phyloP scores from a whole-genome alignment of 2,797 vertebrate genomes.

The Darevskia nairensis region DNA sequence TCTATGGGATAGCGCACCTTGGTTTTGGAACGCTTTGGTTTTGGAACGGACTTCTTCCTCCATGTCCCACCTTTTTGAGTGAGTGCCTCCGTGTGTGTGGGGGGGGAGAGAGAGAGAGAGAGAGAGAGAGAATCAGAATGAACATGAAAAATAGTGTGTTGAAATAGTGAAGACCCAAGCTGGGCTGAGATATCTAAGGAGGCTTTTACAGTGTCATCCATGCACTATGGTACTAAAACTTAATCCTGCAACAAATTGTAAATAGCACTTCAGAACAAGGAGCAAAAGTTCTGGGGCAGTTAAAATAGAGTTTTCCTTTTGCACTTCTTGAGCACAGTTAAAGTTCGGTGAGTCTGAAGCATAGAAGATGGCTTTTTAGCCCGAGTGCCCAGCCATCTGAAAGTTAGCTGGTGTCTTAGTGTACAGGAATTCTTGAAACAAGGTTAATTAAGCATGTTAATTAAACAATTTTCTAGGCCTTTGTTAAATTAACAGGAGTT shows the following conservation, averaged over 20 bases:
- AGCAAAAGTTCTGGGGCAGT: not conserved
- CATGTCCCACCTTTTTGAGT: too few species aligned
- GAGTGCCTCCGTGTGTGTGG: too few species aligned
- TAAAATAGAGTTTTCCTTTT: not conserved
- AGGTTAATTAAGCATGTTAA: slow-evolving; percentile 32
- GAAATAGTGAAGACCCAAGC: too few species aligned
- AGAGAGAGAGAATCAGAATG: too few species aligned
- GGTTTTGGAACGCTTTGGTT: too few species aligned
- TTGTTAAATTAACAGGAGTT: slow-evolving; percentile 29
- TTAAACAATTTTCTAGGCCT: slow-evolving; percentile 42
- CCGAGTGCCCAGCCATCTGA: not conserved
- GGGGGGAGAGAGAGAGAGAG: too few species aligned
- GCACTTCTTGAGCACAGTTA: not conserved
- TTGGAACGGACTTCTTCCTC: too few species aligned
- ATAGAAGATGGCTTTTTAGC: not conserved
- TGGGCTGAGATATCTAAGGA: not conserved
- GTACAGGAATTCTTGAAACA: slow-evolving; percentile 18
- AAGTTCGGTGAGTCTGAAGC: not conserved
- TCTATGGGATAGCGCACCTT: too few species aligned
- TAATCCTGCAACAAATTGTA: not conserved
- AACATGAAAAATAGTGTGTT: too few species aligned
- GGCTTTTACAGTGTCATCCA: not conserved
- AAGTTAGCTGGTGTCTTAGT: not conserved
- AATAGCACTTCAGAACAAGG: not conserved
- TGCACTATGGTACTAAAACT: not conserved